Conservation (phyloP, 2,888 invertebrate genomes). For the Drosophila ustulata region DNA sequence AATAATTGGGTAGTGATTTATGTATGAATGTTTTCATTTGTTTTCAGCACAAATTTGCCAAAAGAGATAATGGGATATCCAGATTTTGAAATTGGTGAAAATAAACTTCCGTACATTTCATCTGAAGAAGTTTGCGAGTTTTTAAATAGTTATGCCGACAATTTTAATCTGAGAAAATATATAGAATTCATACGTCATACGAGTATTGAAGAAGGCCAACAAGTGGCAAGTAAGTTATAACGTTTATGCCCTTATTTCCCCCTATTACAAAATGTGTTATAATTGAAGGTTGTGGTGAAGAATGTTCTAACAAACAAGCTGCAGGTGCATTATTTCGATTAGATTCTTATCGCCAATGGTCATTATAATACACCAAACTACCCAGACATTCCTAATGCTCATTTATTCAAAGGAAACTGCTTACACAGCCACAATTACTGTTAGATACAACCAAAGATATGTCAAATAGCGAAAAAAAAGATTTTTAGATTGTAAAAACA, state of each 20-base stretch:
- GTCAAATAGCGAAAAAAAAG: too few species aligned
- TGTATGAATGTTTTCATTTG: too few species aligned
- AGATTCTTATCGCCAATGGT: too few species aligned
- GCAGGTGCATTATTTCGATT: too few species aligned
- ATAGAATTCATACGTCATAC: slow-evolving; percentile 87
- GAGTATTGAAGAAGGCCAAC: slow-evolving; percentile 86
- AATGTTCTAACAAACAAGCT: too few species aligned
- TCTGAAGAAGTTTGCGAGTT: slow-evolving; percentile 91
- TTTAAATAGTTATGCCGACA: slow-evolving; percentile 89
- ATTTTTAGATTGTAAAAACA: too few species aligned
- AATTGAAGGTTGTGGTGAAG: too few species aligned
- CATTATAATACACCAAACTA: too few species aligned
- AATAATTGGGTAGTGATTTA: too few species aligned
- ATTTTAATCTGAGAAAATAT: slow-evolving; percentile 88
- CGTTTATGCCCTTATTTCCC: not conserved
- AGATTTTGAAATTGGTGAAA: slow-evolving; percentile 91
- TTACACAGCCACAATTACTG: slow-evolving; percentile 94
- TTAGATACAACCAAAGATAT: too few species aligned
- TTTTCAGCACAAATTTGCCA: too few species aligned
- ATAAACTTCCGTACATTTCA: slow-evolving; percentile 90
- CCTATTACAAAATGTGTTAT: not conserved
- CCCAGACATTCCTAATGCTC: slow-evolving; percentile 88
- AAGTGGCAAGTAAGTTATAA: slow-evolving; percentile 87
- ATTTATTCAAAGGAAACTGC: slow-evolving; percentile 87
- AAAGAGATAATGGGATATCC: slow-evolving; percentile 97